Percentiles rank a stretch among this genome's conserved stretches.
phyloP scores from a whole-genome alignment of 2,797 vertebrate genomes.

The Danionella dracula region DNA sequence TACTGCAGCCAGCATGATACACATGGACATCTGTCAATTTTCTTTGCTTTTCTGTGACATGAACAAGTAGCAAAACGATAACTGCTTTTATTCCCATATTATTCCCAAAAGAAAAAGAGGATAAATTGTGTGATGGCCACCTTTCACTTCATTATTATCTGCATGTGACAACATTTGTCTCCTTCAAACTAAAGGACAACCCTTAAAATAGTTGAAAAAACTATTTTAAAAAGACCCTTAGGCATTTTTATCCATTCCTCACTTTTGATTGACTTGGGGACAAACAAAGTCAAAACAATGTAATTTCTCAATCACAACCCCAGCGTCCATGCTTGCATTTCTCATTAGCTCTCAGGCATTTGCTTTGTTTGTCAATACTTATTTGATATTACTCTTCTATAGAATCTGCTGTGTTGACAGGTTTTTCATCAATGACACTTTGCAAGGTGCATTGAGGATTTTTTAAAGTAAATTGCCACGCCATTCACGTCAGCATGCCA shows the following conservation, averaged over 20 bases:
- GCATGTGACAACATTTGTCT: constrained; percentile 19
- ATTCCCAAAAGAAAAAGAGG: neutral
- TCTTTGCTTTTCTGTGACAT: neutral
- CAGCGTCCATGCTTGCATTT: neutral
- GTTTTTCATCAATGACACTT: constrained; percentile 33
- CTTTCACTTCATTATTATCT: constrained; percentile 1
- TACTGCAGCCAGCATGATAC: constrained; percentile 44
- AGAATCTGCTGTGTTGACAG: constrained; percentile 5
- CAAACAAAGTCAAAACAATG: too few species aligned
- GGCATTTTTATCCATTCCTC: neutral
- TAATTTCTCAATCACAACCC: constrained; percentile 1
- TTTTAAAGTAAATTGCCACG: constrained; percentile 18
- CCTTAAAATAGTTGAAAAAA: constrained; percentile 11
- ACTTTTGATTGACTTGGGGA: constrained; percentile 8
- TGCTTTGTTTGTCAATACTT: neutral
- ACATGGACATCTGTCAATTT: neutral
- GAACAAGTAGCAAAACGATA: neutral
- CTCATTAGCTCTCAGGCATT: neutral
- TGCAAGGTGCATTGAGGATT: constrained; percentile 24
- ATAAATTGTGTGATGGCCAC: neutral
- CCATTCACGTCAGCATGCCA: constrained; percentile 21
- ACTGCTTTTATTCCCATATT: constrained; percentile 6
- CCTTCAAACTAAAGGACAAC: constrained; percentile 12
- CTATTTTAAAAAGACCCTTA: too few species aligned
- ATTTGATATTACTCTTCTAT: constrained; percentile 6